Evolutionary conservation across 92 coral and sea anemone species (phyloP), one percentile per base, ranked within the genome.

Genomic region (Phenganax subtilis): DNA sequence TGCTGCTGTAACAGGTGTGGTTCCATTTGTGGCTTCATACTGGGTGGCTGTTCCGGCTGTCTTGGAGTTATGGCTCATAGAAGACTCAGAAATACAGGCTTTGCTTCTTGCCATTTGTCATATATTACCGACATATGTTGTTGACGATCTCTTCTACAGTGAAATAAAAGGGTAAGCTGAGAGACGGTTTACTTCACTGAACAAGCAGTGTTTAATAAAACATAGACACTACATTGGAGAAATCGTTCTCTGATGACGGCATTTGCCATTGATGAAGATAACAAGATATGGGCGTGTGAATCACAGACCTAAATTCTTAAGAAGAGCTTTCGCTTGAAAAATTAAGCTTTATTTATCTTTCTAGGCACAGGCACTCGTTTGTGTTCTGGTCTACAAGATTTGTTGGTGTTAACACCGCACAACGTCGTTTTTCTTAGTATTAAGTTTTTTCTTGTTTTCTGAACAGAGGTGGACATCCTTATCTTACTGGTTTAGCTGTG

Each of bases 401-500:
- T 20, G 65, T 14, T 59, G 25, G 25, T 20, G 65, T 3, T 14
- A 7, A 59, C 25, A 59, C 65, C 25, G 65, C 7, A 59, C 25
- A 59, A 59, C 15, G 7, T 3, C 7, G 65, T 7, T 2, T 59
- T 59, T 59, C 30, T 65, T 65, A 15, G 31, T 9, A 25, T 47
- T 12, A 6, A 72, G 47, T 44, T 52, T 15, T 53, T 54, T 20
- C 25, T 17, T 28, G 59, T 74, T n/a, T 76, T 59, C 9, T 37
- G 10, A 62, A 44, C 84, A 94, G 98, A 52, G 98, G 97, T 75
- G 96, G 98, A 52, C 97, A 94, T 73, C 98, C 98, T 20, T 94
- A 94, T 87, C 84, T 94, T 63, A 94, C 98, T 30, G 98, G 98
- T 72, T 88, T 94, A 68, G 98, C 98, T 80, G 98, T 94, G 1